Evolutionary conservation across 2,888 invertebrate species (phyloP).

Genomic region (Bruchidius siliquastri): DNA sequence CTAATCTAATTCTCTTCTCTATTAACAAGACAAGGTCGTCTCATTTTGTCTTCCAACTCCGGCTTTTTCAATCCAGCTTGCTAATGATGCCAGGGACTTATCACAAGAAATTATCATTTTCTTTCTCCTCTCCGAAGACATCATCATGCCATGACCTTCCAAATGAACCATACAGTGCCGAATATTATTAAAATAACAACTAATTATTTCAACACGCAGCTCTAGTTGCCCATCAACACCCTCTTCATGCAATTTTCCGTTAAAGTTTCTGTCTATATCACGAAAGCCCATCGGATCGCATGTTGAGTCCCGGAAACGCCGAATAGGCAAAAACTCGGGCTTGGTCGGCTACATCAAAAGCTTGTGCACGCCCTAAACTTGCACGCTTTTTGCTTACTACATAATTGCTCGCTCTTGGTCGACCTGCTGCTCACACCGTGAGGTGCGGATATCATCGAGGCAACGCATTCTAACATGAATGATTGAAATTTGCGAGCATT

Average conservation of each 20-base stretch:
- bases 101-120: too few relatives aligned
- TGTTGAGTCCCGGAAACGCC: not conserved
- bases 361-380: not conserved
- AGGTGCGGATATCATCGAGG: too few relatives aligned
- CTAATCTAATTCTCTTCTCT: too few relatives aligned
- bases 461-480: too few relatives aligned
- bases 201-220: not conserved
- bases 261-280: not conserved
- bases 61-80: too few relatives aligned
- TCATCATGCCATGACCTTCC: too few relatives aligned
- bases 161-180: too few relatives aligned
- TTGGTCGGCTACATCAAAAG: not conserved
- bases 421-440: not conserved
- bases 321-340: not conserved
- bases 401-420: not conserved
- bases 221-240: not conserved
- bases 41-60: too few relatives aligned
- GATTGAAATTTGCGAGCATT: too few relatives aligned
- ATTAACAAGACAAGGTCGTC: too few relatives aligned
- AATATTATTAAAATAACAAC: not conserved
- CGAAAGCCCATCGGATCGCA: not conserved
- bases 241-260: not conserved
- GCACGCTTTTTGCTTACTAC: not conserved
- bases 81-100: too few relatives aligned
- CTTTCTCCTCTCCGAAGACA: too few relatives aligned